Evolutionary conservation across 2,113 vertebrate species (phyloP), one percentile per base, ranked within the genome.

Genomic region (Conger conger): DNA sequence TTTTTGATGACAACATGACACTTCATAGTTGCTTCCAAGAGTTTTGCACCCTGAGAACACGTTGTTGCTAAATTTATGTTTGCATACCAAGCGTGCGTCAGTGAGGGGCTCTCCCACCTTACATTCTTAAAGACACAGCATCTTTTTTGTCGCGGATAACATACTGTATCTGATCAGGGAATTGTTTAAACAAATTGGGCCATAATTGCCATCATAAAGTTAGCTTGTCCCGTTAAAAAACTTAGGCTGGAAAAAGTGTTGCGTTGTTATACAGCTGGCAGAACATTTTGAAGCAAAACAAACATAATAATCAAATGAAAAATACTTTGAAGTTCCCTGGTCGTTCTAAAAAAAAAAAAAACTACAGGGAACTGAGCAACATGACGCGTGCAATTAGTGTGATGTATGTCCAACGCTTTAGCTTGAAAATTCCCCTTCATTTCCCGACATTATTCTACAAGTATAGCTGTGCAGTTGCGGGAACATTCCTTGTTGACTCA

Each of bases 1-100:
- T 53, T 87, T 87, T 81, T 86, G 78, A 86, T 91, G 89, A 89
- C 88, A 88, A 90, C 91, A 88, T 91, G 91, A 91, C 91, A 90
- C 87, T 88, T 87, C 90, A 83, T 91, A 88, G 88, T 86, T 89
- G 88, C 89, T 86, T 91, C 88, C 87, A 90, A 89, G 91, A 91
- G 88, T 93, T 91, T 93, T 88, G 91, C 90, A 92, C 88, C 87
- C 89, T 16, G 88, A 86, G 88, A 91, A 92, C 94, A 94, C 94
- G 92, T 92, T 93, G 94, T 92, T 91, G 90, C 94, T 95, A 92
- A 93, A 94, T 95, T 93, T 94, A 93, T 94, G 93, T 94, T 94
- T 93, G 94, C 93, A 90, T 93, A 91, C 90, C 92, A 91, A 88
- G 86, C 90, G 92, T 82, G 93, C 91, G 93, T 93, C 93, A 92